Percentiles rank a stretch among this genome's conserved stretches.
Evolutionary conservation across 2,797 vertebrate species (phyloP).

Genomic region (Triplophysa bombifrons): DNA sequence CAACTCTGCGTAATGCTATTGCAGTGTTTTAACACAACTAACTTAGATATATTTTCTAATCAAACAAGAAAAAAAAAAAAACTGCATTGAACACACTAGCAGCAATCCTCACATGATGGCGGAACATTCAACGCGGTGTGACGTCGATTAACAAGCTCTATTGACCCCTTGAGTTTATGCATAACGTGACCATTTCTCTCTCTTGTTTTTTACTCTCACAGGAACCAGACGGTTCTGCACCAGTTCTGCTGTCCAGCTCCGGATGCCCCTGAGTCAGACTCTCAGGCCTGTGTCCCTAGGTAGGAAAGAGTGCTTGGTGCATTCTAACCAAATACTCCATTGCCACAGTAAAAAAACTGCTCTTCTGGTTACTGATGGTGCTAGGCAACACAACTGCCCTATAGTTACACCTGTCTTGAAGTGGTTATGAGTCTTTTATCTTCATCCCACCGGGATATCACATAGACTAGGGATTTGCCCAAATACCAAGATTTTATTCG

Average conservation of each 20-base stretch:
- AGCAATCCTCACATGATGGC: no score
- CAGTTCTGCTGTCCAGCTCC: slow-evolving; percentile 98
- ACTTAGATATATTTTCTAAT: no score
- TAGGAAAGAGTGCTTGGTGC: slow-evolving; percentile 66
- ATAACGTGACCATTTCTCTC: background rate
- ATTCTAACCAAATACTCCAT: slow-evolving; percentile 20
- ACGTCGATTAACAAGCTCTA: no score
- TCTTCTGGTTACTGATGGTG: slow-evolving; percentile 59
- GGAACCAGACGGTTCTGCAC: slow-evolving; percentile 96
- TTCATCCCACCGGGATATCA: background rate
- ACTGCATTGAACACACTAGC: no score
- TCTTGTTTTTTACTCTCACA: slow-evolving; percentile 61
- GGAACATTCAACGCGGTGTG: no score
- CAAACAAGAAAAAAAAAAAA: no score
- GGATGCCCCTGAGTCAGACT: slow-evolving; percentile 87
- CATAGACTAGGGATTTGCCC: background rate
- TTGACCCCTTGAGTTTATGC: no score
- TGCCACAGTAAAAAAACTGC: slow-evolving; percentile 13
- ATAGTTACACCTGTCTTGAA: slow-evolving; percentile 68
- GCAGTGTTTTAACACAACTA: no score
- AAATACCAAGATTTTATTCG: no score
- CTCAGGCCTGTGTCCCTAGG: slow-evolving; percentile 83
- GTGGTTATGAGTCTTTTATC: slow-evolving; percentile 72
- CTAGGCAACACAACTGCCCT: slow-evolving; percentile 67
- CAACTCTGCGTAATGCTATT: no score